phyloP scores from a whole-genome alignment of 2,888 invertebrate genomes.

The Congeria kusceri region DNA sequence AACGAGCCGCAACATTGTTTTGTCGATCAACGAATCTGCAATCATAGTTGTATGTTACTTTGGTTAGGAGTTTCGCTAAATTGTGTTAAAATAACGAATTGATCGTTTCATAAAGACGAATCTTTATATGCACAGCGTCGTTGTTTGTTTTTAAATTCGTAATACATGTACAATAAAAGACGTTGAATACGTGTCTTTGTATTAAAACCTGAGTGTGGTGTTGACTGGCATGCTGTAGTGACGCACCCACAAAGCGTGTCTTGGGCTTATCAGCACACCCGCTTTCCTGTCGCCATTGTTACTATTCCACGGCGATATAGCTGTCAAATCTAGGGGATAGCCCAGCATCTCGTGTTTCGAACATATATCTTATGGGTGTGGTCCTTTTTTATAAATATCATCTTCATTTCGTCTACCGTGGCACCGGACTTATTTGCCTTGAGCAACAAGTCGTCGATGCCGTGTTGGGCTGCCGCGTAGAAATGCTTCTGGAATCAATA shows the following conservation, averaged over 20 bases:
- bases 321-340: slow-evolving; percentile 69
- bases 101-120: too few species aligned
- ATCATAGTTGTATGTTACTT: too few species aligned
- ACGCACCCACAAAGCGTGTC: slow-evolving; percentile 73
- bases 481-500: slow-evolving; percentile 49
- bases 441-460: slow-evolving; percentile 66
- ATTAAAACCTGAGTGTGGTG: slow-evolving; percentile 61
- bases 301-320: slow-evolving; percentile 77
- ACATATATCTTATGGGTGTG: slow-evolving; percentile 65
- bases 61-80: too few species aligned
- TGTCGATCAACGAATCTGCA: slow-evolving; percentile 31
- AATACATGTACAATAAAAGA: too few species aligned
- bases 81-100: too few species aligned
- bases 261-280: slow-evolving; percentile 70
- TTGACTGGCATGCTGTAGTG: slow-evolving; percentile 70
- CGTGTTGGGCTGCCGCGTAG: slow-evolving; percentile 61
- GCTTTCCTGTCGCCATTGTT: slow-evolving; percentile 61
- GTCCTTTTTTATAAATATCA: slow-evolving; percentile 62
- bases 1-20: slow-evolving; percentile 72
- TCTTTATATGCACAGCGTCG: too few species aligned
- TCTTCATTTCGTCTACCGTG: slow-evolving; percentile 54
- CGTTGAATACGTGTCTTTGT: too few species aligned
- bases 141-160: too few species aligned
- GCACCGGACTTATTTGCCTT: slow-evolving; percentile 48
- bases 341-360: slow-evolving; percentile 71